Percentiles rank a stretch among this genome's conserved stretches.
These are phyloP conservation scores for Bettongia penicillata DNA, from an alignment of 2,113 vertebrate genomes.

Conservation along the genomic window DNA sequence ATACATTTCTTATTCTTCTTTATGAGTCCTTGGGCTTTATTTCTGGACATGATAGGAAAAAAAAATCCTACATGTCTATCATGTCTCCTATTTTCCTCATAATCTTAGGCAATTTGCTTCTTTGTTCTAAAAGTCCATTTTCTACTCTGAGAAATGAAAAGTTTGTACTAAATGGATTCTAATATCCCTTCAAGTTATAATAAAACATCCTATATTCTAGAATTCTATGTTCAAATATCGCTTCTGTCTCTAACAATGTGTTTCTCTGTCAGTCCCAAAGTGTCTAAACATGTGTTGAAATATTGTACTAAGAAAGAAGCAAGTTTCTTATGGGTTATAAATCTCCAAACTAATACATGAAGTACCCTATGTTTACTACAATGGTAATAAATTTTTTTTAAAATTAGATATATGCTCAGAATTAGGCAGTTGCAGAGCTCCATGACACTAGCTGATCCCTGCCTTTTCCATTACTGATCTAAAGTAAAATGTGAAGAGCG, in stretches of 20 bases:
- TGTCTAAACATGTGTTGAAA: neutral
- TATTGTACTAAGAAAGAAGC: neutral
- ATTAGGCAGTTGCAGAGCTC: neutral
- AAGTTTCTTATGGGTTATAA: neutral
- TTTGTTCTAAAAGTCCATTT: neutral
- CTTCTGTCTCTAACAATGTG: neutral
- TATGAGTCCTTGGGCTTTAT: neutral
- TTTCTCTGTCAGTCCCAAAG: neutral
- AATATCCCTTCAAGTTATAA: neutral
- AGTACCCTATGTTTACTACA: neutral
- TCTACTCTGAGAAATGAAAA: neutral
- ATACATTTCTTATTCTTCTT: neutral
- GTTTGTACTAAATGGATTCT: neutral
- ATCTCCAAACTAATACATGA: neutral
- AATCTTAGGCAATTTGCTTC: neutral
- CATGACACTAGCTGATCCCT: neutral
- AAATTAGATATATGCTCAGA: neutral
- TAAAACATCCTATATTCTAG: neutral
- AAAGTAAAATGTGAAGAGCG: neutral
- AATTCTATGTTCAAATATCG: neutral
- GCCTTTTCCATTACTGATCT: neutral
- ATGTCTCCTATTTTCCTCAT: neutral
- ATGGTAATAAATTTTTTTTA: neutral
- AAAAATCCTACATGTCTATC: neutral
- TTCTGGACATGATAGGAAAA: neutral